phyloP scores from a whole-genome alignment of 2,797 vertebrate species.

The Macrochelys suwanniensis region DNA sequence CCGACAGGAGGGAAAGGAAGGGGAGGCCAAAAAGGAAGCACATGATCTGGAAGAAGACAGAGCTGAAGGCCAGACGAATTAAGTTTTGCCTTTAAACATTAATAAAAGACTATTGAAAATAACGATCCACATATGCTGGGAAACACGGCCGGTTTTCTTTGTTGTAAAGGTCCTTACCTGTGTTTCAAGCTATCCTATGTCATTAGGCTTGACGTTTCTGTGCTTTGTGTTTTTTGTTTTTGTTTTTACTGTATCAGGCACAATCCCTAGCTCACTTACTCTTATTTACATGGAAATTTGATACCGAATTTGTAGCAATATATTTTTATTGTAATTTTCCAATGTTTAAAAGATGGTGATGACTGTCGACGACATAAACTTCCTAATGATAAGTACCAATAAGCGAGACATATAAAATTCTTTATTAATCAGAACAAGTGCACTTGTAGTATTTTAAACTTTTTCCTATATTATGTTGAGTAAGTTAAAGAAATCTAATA shows the following conservation, averaged over 20 bases:
- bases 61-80: constrained; percentile 76
- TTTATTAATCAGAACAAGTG: constrained; percentile 83
- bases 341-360: constrained; percentile 68
- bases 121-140: constrained; percentile 20
- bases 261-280: constrained; percentile 38
- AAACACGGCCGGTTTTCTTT: constrained; percentile 14
- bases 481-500: constrained; percentile 82
- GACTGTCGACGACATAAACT: constrained; percentile 74
- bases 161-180: constrained; percentile 45
- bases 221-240: constrained; percentile 57
- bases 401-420: constrained; percentile 69
- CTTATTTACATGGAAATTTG: constrained; percentile 67
- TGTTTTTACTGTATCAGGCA: constrained; percentile 42
- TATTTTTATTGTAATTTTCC: constrained; percentile 71
- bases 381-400: constrained; percentile 74
- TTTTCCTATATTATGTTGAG: constrained; percentile 55
- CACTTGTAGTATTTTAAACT: constrained; percentile 79
- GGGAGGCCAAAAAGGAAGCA: constrained; percentile 81
- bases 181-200: constrained; percentile 66
- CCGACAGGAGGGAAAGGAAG: constrained; percentile 84
- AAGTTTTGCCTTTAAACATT: constrained; percentile 61
- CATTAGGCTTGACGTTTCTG: constrained; percentile 66
- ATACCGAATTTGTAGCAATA: constrained; percentile 73
- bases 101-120: constrained; percentile 63
- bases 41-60: constrained; percentile 79